phyloP scores from a whole-genome alignment of 2,797 vertebrate genomes.

The Alcedo quadribrachys region DNA sequence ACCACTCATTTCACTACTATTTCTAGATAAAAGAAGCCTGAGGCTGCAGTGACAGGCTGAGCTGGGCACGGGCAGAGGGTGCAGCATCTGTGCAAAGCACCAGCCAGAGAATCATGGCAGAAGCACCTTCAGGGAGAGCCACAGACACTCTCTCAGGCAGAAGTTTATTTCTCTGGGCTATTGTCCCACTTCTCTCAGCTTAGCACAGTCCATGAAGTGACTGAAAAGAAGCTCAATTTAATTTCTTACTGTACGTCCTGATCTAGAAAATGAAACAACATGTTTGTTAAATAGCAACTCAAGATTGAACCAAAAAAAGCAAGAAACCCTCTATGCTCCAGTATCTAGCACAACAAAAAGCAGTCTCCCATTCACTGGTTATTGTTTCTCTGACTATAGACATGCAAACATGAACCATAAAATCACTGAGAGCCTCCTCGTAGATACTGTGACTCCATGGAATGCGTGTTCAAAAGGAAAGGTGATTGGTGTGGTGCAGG shows the following conservation, averaged over 20 bases:
- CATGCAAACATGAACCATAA: neutral
- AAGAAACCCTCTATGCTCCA: neutral
- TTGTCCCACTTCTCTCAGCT: neutral
- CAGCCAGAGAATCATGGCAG: neutral
- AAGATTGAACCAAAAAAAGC: neutral
- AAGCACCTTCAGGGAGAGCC: neutral
- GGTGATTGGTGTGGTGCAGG: rapidly evolving
- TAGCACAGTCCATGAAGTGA: neutral
- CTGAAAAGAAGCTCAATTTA: neutral
- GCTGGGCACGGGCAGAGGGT: neutral
- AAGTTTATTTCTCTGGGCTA: neutral
- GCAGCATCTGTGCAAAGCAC: neutral
- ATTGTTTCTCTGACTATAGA: neutral
- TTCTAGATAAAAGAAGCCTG: neutral
- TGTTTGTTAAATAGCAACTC: neutral
- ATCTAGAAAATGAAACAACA: neutral
- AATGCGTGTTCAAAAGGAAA: neutral
- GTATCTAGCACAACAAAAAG: neutral
- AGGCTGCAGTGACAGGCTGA: neutral
- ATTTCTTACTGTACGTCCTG: neutral
- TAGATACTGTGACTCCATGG: no score
- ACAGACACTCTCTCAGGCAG: neutral
- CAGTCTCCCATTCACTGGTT: neutral
- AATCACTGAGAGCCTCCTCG: neutral
- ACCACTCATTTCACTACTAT: rapidly evolving